phyloP scores from a whole-genome alignment of 92 coral and sea anemone species.

The Phenganax stokvisi region DNA sequence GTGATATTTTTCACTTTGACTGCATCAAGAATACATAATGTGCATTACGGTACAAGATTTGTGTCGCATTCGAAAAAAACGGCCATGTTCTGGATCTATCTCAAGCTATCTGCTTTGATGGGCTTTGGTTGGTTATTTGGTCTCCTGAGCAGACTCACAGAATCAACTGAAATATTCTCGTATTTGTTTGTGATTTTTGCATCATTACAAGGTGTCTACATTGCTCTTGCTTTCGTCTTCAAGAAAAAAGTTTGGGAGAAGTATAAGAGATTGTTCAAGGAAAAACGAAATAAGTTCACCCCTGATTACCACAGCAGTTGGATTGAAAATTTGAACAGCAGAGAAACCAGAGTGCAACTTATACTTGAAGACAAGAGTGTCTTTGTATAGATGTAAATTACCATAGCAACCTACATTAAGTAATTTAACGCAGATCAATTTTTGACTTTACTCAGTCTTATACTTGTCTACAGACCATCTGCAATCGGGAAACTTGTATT shows the following conservation, averaged over 20 bases:
- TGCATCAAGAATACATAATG: neutral
- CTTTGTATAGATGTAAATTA: neutral
- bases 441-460: too few species aligned
- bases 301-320: neutral
- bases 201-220: neutral
- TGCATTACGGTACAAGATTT: neutral
- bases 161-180: neutral
- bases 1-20: neutral
- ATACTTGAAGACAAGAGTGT: neutral
- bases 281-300: neutral
- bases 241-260: neutral
- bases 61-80: neutral
- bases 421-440: too few species aligned
- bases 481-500: too few species aligned
- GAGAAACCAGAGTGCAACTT: neutral
- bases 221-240: neutral
- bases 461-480: too few species aligned
- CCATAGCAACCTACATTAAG: too few species aligned
- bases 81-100: constrained; percentile 4
- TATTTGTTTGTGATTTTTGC: constrained; percentile 30
- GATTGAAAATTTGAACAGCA: neutral
- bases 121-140: constrained; percentile 32
- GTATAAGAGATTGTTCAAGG: neutral
- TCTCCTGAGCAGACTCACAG: neutral
- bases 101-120: constrained; percentile 27